Base-by-base conservation (phyloP, 2,113 vertebrate genomes). In the Pandion haliaetus region DNA sequence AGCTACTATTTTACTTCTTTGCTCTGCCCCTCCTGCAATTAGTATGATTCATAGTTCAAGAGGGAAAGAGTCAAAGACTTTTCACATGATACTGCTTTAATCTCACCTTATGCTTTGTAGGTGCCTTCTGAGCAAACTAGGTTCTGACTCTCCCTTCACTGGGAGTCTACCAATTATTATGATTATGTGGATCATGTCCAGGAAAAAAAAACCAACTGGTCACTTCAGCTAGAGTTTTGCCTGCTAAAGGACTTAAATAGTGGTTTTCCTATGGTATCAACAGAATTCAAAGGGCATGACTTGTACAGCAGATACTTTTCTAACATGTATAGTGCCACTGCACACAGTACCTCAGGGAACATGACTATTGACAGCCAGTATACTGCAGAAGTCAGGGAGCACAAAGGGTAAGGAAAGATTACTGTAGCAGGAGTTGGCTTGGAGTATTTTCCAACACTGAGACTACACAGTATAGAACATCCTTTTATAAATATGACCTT, bases 1-100 rank as follows among this genome's bases (percentile, higher is more conserved):
- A 90, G 85, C 83, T 97, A 89, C 96, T 97, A 88, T 97, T 95
- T 96, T 81, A 94, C 15, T 96, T 86, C 89, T 93, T 76, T 92
- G 61, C 71, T 86, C 62, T 87, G 85, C 85, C 71, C 67, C 88
- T 72, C 45, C 73, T 86, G 81, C 96, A 96, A 95, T 97, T 95
- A 88, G 59, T 73, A 73, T 15, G 26, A 69, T 95, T 92, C 14
- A 7, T 36, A 91, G 83, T 80, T 92, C 81, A 85, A 89, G 91
- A 94, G 77, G 81, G 73, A 91, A 91, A 95, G 86, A 96, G 77
- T 69, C 61, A 88, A 90, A 71, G 17, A 72, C 87, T 96, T 91
- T 87, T 77, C 49, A 63, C 70, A 69, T 89, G 34, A 69, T 61
- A 58, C 2, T 57, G 17, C 58, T 96, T 91, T 70, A 87, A 49